Conservation (phyloP, 2,113 vertebrate species). For the Hassar affinis region DNA sequence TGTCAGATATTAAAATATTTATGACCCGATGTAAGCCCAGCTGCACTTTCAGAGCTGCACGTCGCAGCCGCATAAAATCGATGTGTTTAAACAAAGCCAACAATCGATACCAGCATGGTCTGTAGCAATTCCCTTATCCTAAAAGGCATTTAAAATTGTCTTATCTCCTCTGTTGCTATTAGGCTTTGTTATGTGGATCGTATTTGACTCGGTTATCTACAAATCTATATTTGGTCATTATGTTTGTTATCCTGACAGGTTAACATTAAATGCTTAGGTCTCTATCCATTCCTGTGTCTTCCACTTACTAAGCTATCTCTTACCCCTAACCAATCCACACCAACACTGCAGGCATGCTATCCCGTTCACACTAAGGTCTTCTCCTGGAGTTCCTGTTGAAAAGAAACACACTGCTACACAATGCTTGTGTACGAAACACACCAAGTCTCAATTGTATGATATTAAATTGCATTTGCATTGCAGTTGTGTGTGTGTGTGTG, state of each 20-base stretch:
- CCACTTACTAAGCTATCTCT: neutral
- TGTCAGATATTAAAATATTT: constrained; percentile 49
- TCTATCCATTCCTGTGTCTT: neutral
- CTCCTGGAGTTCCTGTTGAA: neutral
- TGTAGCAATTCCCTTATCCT: neutral
- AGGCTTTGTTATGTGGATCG: neutral
- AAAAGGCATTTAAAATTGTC: constrained; percentile 17
- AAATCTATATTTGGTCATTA: constrained; percentile 1
- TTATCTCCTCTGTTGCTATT: neutral
- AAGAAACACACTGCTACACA: too few relatives aligned
- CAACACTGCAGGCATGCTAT: neutral
- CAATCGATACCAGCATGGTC: constrained; percentile 1
- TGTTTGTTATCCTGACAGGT: neutral
- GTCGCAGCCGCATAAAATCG: constrained; percentile 7
- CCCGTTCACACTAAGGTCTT: neutral
- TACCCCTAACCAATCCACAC: neutral
- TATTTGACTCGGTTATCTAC: neutral
- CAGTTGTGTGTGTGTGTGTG: too few relatives aligned
- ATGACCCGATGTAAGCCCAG: constrained; percentile 38
- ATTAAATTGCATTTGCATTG: too few relatives aligned
- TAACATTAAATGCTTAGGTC: neutral
- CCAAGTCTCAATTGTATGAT: too few relatives aligned
- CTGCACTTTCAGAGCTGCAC: neutral
- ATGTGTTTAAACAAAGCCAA: constrained; percentile 24
- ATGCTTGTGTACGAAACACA: too few relatives aligned